Conservation (phyloP, 2,888 invertebrate species). For the Pseudococcus jackbeardsleyi region DNA sequence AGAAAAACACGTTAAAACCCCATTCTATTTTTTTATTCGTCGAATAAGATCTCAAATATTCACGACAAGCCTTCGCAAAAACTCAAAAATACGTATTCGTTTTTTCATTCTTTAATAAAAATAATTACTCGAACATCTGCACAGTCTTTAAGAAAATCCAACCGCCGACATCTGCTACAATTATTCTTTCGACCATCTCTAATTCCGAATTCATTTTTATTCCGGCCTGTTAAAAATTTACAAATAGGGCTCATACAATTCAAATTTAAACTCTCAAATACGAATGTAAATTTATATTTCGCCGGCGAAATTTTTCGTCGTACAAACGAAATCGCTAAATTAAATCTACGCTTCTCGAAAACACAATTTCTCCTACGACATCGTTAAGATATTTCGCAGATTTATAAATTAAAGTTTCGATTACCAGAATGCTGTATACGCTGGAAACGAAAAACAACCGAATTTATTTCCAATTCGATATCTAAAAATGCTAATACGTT, state of each 20-base stretch:
- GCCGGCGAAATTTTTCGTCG: not conserved
- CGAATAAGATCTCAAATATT: not conserved
- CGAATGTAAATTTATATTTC: conserved; percentile 28
- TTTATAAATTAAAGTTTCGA: conserved; percentile 41
- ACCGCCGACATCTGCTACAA: not conserved
- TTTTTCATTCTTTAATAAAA: not conserved
- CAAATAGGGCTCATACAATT: conserved; percentile 18
- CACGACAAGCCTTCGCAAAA: not conserved
- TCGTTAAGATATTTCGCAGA: conserved; percentile 36
- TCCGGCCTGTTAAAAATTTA: not conserved
- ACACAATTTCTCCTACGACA: conserved; percentile 27
- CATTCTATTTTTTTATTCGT: not conserved
- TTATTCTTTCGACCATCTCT: conserved; percentile 10
- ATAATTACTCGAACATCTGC: not conserved
- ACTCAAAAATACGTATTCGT: not conserved
- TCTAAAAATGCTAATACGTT: not conserved
- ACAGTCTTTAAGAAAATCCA: not conserved
- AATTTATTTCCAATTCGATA: not conserved
- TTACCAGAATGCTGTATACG: not conserved
- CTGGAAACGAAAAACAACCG: not conserved
- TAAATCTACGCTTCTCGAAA: not conserved
- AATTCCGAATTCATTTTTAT: conserved; percentile 34
- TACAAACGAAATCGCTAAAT: conserved; percentile 42
- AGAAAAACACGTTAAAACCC: not conserved
- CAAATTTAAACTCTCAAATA: conserved; percentile 19